Evolutionary conservation across 2,888 invertebrate genomes (phyloP), one percentile per base, ranked within the genome.

Genomic region (Drosophila gaucha): DNA sequence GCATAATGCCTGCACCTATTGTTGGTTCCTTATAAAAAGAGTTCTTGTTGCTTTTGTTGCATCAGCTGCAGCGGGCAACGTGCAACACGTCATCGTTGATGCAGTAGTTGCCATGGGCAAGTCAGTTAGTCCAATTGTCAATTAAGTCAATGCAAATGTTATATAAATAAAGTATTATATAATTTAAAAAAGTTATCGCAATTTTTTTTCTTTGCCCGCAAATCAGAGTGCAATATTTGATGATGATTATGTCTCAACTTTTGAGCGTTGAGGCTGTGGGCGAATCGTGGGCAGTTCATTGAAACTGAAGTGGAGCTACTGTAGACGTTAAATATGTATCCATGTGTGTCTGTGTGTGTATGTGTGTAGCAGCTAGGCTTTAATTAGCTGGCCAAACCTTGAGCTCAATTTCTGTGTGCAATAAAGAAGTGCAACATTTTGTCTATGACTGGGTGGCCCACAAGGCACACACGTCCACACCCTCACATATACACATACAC

Each of bases 381-480:
- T 86, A 86, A 82, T 82, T 86, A 82, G 82, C 84, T 74, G 55
- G 57, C 65, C 69, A 76, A 80, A 58, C 80, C 86, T 80, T 84
- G 78, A 74, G 78, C 86, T 67, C 69, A 83, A 83, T 83, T 57
- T 64, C 55, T 38, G 49, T 64, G 51, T 66, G 72, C 69, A 65
- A 80, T 83, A 69, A 82, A 73, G 65, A 69, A 67, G 69, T 79
- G 64, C 76, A 78, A 86, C 70, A 75, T 73, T 70, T 83, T 86
- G 66, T 31, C 58, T 58, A 50, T 58, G 59, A 18, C 73, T 68
- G 86, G 86, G 80, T 86, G 83, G 83, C 80, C 83, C 55, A 60
- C 44, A 73, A 64, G 41, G 59, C 63, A 55, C 57, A 58, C 62
- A 59, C 43, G 46, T 43, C 14, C 20, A 49, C 26, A 41, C 24